These are phyloP conservation scores for Catamblyrhynchus diadema DNA, from an alignment of 2,797 vertebrate genomes.

Conservation along the genomic window DNA sequence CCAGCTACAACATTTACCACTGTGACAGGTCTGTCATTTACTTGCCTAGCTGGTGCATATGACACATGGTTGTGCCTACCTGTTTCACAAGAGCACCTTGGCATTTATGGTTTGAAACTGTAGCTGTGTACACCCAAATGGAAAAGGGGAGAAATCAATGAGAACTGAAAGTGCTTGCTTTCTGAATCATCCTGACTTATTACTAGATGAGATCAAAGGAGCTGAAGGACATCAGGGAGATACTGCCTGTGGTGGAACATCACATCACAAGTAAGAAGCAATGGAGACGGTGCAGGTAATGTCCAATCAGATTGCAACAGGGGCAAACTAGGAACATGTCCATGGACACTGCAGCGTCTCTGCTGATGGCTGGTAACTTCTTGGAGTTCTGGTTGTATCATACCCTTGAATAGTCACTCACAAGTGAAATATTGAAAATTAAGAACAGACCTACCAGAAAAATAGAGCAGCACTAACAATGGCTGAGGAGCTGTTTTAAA, in stretches of 20 bases:
- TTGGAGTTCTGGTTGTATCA: neutral
- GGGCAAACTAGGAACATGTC: neutral
- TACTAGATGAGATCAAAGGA: neutral
- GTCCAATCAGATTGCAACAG: neutral
- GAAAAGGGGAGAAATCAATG: neutral
- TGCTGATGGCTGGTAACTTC: neutral
- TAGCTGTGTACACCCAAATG: neutral
- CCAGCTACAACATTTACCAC: neutral
- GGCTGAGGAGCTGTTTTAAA: neutral
- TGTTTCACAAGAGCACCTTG: neutral
- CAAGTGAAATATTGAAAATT: neutral
- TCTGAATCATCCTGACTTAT: neutral
- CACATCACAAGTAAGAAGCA: neutral
- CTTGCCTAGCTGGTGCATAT: neutral
- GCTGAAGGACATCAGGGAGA: neutral
- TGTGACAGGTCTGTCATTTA: fast-evolving
- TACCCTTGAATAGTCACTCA: neutral
- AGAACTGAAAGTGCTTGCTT: neutral
- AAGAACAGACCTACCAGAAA: neutral
- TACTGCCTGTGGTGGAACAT: neutral
- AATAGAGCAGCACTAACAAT: neutral
- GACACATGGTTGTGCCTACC: neutral
- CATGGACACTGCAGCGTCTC: neutral
- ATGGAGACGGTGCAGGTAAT: neutral
- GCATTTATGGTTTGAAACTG: neutral